Conservation (phyloP, 2,888 invertebrate species). For the Dermolepida albohirtum region DNA sequence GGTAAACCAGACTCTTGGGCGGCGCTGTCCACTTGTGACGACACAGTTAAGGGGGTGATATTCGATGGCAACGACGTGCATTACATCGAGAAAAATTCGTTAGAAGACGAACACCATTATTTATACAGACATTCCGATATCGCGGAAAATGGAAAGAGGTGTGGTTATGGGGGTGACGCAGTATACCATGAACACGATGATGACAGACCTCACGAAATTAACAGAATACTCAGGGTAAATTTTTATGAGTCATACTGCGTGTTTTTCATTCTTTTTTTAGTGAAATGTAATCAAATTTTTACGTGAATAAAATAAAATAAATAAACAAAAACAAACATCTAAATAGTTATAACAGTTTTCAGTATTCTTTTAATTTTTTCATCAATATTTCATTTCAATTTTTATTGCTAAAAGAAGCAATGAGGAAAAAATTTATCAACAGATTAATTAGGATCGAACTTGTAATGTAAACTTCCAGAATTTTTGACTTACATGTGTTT, state of each 20-base stretch:
- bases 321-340: too few species aligned
- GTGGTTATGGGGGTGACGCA: constrained; percentile 65
- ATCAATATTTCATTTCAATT: too few species aligned
- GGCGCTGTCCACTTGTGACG: constrained; percentile 84
- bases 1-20: constrained; percentile 80
- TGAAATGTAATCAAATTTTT: too few species aligned
- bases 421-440: too few species aligned
- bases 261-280: too few species aligned
- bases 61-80: constrained; percentile 82
- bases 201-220: constrained; percentile 60
- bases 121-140: constrained; percentile 76
- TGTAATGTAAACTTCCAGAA: too few species aligned
- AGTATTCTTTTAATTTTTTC: too few species aligned
- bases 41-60: constrained; percentile 80
- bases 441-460: too few species aligned
- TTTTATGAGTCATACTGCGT: neutral
- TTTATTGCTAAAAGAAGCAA: too few species aligned
- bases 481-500: too few species aligned
- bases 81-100: constrained; percentile 71
- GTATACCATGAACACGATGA: constrained; percentile 58
- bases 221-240: constrained; percentile 76
- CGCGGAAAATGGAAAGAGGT: constrained; percentile 70
- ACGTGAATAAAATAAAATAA: too few species aligned
- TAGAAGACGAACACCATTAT: constrained; percentile 67
- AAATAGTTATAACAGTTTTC: too few species aligned